phyloP scores from a whole-genome alignment of 2,888 invertebrate species.

The Pedicia rivosa region DNA sequence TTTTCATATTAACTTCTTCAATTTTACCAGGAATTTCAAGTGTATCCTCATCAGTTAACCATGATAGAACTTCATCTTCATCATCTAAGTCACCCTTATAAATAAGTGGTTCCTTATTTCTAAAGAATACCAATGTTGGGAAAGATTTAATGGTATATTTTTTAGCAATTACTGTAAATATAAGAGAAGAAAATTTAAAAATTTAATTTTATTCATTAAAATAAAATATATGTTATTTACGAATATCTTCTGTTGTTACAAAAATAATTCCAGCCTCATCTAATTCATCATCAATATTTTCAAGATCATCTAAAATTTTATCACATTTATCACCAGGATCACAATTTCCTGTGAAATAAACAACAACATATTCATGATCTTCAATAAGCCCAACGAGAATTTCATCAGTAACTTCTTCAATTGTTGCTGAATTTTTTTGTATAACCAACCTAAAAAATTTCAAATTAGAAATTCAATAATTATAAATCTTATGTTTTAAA shows the following conservation, averaged over 20 bases:
- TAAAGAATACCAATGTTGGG: constrained; percentile 77
- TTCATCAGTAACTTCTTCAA: constrained; percentile 88
- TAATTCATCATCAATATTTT: constrained; percentile 84
- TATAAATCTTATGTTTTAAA: not conserved
- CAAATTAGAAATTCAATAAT: not conserved
- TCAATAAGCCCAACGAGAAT: constrained; percentile 71
- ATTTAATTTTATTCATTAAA: too few species aligned
- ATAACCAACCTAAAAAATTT: constrained; percentile 32
- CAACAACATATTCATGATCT: constrained; percentile 87
- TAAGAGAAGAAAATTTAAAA: too few species aligned
- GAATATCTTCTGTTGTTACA: constrained; percentile 83
- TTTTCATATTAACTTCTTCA: constrained; percentile 78
- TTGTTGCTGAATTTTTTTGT: constrained; percentile 79
- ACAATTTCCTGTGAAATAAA: constrained; percentile 80
- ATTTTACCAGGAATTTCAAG: constrained; percentile 84
- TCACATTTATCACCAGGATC: constrained; percentile 80
- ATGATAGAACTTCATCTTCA: constrained; percentile 79
- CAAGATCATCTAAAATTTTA: constrained; percentile 66
- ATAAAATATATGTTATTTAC: too few species aligned
- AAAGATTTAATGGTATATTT: constrained; percentile 71
- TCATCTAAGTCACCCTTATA: constrained; percentile 77
- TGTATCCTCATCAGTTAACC: constrained; percentile 83
- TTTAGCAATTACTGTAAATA: constrained; percentile 56
- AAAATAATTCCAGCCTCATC: constrained; percentile 88
- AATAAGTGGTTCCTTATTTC: constrained; percentile 76